Evolutionary conservation across 1,140 invertebrate species (phyloP).

Genomic region (Drosophila erecta): DNA sequence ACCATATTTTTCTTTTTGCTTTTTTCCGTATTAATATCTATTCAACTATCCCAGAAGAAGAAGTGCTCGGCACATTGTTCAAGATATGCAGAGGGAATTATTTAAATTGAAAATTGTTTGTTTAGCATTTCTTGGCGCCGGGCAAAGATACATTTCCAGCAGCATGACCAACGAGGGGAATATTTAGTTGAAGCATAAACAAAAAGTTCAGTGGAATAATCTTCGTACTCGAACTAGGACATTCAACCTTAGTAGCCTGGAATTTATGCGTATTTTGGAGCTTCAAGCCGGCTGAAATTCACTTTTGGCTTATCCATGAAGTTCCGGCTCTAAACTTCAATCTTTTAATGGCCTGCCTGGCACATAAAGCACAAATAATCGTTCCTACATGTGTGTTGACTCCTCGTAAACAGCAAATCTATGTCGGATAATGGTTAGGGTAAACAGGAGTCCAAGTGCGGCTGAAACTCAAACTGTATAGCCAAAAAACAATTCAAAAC

Average conservation of each 20-base stretch:
- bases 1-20: slow-evolving; percentile 17
- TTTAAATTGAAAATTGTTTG: slow-evolving; percentile 78
- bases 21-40: slow-evolving; percentile 54
- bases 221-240: slow-evolving; percentile 10
- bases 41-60: slow-evolving; percentile 50
- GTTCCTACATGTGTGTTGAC: slow-evolving; percentile 44
- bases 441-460: slow-evolving; percentile 7
- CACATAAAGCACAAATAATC: slow-evolving; percentile 41
- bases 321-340: slow-evolving; percentile 40
- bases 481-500: slow-evolving; percentile 32
- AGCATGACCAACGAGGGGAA: slow-evolving; percentile 28
- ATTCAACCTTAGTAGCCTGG: slow-evolving; percentile 18
- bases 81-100: slow-evolving; percentile 65
- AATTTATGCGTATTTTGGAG: slow-evolving; percentile 36
- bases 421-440: slow-evolving; percentile 28
- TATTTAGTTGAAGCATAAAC: slow-evolving; percentile 19
- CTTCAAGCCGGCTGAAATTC: slow-evolving; percentile 31
- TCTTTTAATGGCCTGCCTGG: slow-evolving; percentile 39
- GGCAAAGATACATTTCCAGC: slow-evolving; percentile 51
- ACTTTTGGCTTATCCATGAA: slow-evolving; percentile 36
- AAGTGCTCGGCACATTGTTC: slow-evolving; percentile 20
- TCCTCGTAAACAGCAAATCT: slow-evolving; percentile 50
- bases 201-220: slow-evolving; percentile 17
- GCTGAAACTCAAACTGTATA: too few species aligned
- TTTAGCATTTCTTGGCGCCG: slow-evolving; percentile 67